Conservation (phyloP, 64 coral and sea anemone species). For the Acropora tenuis region DNA sequence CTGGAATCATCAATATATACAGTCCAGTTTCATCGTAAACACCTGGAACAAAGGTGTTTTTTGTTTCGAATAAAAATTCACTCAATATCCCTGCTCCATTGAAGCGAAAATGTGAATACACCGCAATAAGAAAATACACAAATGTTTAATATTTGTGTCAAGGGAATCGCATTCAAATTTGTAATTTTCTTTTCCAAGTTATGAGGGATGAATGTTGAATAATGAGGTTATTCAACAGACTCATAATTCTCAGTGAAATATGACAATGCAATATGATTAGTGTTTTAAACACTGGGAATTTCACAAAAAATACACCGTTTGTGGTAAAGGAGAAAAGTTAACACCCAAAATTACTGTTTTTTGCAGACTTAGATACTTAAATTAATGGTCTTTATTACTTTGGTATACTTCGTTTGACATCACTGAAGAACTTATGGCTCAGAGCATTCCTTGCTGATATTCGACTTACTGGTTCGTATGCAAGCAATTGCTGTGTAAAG, state of each 20-base stretch:
- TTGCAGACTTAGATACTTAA: neutral
- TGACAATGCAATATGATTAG: neutral
- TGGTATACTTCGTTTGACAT: conserved; percentile 77
- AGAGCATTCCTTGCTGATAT: conserved; percentile 85
- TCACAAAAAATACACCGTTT: neutral
- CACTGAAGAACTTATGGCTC: conserved; percentile 81
- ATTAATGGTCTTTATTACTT: neutral
- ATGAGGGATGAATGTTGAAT: neutral
- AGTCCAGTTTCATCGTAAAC: neutral
- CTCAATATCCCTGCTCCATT: neutral
- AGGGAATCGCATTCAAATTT: too few species aligned
- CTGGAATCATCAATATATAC: neutral
- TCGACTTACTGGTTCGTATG: conserved; percentile 79
- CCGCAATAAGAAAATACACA: neutral
- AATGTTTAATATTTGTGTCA: conserved; percentile 36
- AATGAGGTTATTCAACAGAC: neutral
- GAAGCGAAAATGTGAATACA: too few species aligned
- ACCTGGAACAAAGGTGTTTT: neutral
- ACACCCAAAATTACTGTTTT: neutral
- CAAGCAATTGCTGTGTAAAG: conserved; percentile 82
- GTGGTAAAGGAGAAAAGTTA: neutral
- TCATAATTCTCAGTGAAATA: neutral
- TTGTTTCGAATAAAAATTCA: neutral
- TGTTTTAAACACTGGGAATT: conserved; percentile 14
- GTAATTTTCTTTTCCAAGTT: too few species aligned